A percentile compares a stretch with the other conserved stretches of the same genome.
Evolutionary conservation across 2,113 vertebrate species (phyloP).

Genomic region (Pluvianellus socialis): DNA sequence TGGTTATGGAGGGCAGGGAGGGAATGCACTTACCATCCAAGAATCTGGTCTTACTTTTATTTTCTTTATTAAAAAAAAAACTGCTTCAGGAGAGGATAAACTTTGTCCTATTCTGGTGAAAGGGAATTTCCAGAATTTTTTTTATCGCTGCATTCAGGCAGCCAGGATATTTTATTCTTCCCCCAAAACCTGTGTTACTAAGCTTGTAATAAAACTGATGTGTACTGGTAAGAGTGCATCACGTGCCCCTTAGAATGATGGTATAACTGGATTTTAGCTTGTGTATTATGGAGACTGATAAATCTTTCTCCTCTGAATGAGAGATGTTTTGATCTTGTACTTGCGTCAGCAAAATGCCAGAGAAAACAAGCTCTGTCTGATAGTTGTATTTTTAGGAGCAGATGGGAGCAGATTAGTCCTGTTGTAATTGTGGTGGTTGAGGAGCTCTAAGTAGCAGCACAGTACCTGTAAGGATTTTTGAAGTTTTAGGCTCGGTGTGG

Average conservation of each 20-base stretch:
- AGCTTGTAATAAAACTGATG: neutral
- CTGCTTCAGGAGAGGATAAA: neutral
- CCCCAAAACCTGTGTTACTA: rapidly evolving
- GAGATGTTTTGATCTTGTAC: neutral
- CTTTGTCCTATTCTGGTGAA: neutral
- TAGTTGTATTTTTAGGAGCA: neutral
- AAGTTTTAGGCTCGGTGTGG: neutral
- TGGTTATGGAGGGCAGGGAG: neutral
- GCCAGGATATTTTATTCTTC: neutral
- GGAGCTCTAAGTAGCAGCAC: neutral
- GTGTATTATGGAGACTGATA: rapidly evolving
- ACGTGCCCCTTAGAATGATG: neutral
- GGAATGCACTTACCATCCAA: neutral
- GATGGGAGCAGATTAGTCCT: neutral
- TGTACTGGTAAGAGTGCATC: neutral
- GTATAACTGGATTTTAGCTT: neutral
- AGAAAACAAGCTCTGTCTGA: neutral
- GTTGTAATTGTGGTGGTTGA: neutral
- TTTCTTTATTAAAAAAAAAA: neutral
- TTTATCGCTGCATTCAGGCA: neutral
- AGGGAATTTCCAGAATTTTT: neutral
- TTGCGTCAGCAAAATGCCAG: neutral
- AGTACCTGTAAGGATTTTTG: neutral
- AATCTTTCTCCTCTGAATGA: neutral
- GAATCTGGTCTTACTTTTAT: neutral